phyloP scores from a whole-genome alignment of 2,797 vertebrate genomes.

The Mormyrops attenuatus region DNA sequence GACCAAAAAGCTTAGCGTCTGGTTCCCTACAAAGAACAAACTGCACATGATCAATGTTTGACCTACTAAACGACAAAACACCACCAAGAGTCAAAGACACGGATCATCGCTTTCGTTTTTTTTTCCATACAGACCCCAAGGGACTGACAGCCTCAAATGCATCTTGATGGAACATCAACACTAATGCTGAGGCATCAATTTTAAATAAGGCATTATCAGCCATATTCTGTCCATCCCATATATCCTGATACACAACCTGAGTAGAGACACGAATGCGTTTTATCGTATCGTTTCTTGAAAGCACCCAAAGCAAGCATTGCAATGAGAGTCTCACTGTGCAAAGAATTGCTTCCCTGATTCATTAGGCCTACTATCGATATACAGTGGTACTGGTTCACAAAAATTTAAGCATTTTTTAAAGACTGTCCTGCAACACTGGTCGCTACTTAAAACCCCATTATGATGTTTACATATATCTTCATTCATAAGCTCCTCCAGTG shows the following conservation, averaged over 20 bases:
- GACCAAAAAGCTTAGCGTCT: background rate
- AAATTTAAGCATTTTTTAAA: too few species aligned
- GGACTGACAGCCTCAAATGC: slow-evolving; percentile 23
- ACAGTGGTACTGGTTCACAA: background rate
- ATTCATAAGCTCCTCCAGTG: too few species aligned
- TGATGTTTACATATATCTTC: too few species aligned
- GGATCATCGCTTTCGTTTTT: background rate
- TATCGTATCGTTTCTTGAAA: slow-evolving; percentile 4
- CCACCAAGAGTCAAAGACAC: slow-evolving; percentile 12
- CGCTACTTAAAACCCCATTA: too few species aligned
- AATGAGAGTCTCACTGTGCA: slow-evolving; percentile 23
- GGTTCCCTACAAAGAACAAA: background rate
- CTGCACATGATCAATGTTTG: background rate
- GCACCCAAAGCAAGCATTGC: slow-evolving; percentile 17
- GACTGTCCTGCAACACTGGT: too few species aligned
- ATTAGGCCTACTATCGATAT: background rate
- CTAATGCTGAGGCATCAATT: background rate
- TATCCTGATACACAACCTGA: background rate
- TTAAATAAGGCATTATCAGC: background rate
- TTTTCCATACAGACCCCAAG: slow-evolving; percentile 5
- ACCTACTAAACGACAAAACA: background rate
- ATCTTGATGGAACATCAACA: slow-evolving; percentile 8
- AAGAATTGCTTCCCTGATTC: slow-evolving; percentile 22
- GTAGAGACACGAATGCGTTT: background rate
- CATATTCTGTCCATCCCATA: background rate